Evolutionary conservation across 2,797 vertebrate species (phyloP), one percentile per base, ranked within the genome.

Genomic region (Pipistrellus nathusii): DNA sequence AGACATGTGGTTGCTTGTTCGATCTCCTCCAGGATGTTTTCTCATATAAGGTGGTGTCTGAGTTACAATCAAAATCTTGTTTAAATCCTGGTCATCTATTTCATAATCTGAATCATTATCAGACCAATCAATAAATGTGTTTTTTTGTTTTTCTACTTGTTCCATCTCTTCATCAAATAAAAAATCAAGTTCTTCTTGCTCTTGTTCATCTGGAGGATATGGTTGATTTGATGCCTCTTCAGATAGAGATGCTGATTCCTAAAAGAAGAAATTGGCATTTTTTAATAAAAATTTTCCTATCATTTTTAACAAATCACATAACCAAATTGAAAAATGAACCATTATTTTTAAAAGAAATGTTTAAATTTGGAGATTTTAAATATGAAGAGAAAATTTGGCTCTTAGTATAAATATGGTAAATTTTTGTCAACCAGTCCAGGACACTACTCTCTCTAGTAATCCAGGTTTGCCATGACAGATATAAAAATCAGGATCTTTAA

Each of bases 51-150:
- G 99, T 2, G 99, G 99, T 0, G 99, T 99, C 98, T 99, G 99
- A 32, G 99, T 99, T 96, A 99, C 99, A 90, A 99, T 99, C 90
- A 99, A 98, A 97, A 99, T 99, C 98, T 99, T 99, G 97, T 99
- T 99, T 91, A 99, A 92, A 44, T 99, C 99, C 46, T 98, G 98
- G 98, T 99, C 99, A 77, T 99, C 99, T 94, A 99, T 98, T 98
- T 99, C 99, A 94, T 99, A 99, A 97, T 99, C 99, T 0, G 99
- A 99, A 97, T 99, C 99, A 0, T 98, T 98, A 90, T 98, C 98
- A 9, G 99, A 99, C 99, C 99, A 99, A 94, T 99, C 98, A 17
- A 98, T 98, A 96, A 99, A 99, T 76, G 98, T 98, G 97, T 99
- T 99, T 97, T 99, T 99, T 96, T 78, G 98, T 53, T 98, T 98